These are phyloP conservation scores for Drosophila diplacantha DNA, from an alignment of 2,888 invertebrate genomes.

Conservation along the genomic window DNA sequence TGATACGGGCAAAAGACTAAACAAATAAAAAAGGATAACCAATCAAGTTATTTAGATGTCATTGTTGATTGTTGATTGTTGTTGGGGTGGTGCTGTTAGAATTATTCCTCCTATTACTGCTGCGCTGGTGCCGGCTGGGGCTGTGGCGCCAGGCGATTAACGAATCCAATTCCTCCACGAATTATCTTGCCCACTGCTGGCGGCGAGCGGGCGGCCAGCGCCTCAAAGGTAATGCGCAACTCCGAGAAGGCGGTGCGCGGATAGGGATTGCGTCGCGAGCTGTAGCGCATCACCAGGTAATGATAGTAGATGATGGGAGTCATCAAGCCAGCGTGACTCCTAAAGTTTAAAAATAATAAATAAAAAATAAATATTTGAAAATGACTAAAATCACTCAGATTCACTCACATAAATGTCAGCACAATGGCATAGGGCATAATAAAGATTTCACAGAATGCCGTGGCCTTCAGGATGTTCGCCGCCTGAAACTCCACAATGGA, in stretches of 20 bases:
- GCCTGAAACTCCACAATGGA: slow-evolving; percentile 94
- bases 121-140: slow-evolving; percentile 69
- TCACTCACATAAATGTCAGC: slow-evolving; percentile 4
- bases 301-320: slow-evolving; percentile 98
- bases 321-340: slow-evolving; percentile 92
- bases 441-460: slow-evolving; percentile 95
- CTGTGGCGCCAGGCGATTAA: slow-evolving; percentile 88
- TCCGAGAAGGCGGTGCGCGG: slow-evolving; percentile 95
- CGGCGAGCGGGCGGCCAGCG: slow-evolving; percentile 86
- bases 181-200: slow-evolving; percentile 81
- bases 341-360: slow-evolving; percentile 74
- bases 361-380: not conserved
- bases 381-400: not conserved
- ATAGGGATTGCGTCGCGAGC: slow-evolving; percentile 96
- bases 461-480: slow-evolving; percentile 90
- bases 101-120: slow-evolving; percentile 46
- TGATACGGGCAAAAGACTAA: slow-evolving; percentile 25
- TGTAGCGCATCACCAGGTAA: slow-evolving; percentile 93
- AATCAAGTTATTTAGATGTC: slow-evolving; percentile 40
- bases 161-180: slow-evolving; percentile 82
- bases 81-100: slow-evolving; percentile 42
- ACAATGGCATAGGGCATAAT: slow-evolving; percentile 88
- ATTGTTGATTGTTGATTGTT: slow-evolving; percentile 39
- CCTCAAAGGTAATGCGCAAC: slow-evolving; percentile 85
- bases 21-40: slow-evolving; percentile 39